Conservation (phyloP, 2,113 vertebrate species). For the Siniperca chuatsi region DNA sequence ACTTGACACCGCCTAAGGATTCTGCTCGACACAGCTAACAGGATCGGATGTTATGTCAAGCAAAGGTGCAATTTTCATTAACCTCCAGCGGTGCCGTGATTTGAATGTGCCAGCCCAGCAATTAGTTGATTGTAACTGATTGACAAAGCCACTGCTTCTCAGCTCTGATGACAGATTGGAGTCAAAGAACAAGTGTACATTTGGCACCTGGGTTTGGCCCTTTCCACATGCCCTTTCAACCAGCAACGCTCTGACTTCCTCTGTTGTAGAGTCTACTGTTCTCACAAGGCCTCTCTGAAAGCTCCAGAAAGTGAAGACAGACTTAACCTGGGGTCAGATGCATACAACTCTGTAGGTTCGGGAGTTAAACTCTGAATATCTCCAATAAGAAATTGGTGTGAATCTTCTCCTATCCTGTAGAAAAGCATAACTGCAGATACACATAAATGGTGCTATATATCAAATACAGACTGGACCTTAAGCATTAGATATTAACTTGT, state of each 20-base stretch:
- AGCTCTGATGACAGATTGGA: conserved; percentile 30
- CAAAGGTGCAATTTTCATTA: conserved; percentile 84
- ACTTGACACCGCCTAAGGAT: conserved; percentile 67
- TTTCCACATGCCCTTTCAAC: background rate
- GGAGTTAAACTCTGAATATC: background rate
- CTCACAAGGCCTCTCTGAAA: background rate
- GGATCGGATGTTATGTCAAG: conserved; percentile 81
- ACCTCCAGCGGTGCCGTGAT: conserved; percentile 76
- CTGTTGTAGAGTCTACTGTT: background rate
- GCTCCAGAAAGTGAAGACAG: background rate
- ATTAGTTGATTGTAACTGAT: conserved; percentile 84
- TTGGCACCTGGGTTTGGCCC: conserved; percentile 1
- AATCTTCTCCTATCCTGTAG: background rate
- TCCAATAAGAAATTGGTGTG: background rate
- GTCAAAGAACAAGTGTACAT: conserved; percentile 16
- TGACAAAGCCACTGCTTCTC: conserved; percentile 66
- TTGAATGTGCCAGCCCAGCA: conserved; percentile 77
- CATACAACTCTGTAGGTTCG: background rate
- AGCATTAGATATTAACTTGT: too few relatives aligned
- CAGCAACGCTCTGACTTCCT: background rate
- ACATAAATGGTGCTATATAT: background rate
- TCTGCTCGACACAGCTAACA: conserved; percentile 63
- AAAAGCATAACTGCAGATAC: background rate
- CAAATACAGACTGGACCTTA: background rate
- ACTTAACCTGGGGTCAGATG: background rate